Evolutionary conservation across 2,797 vertebrate species (phyloP).

Genomic region (Morelia viridis): DNA sequence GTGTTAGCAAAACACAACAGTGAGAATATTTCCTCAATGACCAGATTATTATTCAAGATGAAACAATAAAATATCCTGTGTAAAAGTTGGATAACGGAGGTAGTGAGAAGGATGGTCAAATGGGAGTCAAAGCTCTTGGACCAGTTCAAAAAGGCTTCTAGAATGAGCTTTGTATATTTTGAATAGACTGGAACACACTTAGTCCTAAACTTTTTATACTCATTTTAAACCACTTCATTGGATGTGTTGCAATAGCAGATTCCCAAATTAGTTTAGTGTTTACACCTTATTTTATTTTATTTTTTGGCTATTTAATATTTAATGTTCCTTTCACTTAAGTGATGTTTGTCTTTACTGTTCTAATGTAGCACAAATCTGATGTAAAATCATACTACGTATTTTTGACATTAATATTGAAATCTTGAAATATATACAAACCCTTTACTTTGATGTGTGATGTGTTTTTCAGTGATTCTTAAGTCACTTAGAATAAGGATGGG

Average conservation of each 20-base stretch:
- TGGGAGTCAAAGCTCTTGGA: constrained; percentile 74
- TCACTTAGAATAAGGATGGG: constrained; percentile 73
- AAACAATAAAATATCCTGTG: constrained; percentile 55
- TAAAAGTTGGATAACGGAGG: constrained; percentile 55
- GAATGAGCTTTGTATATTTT: constrained; percentile 88
- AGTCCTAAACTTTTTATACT: constrained; percentile 92
- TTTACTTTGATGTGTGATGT: constrained; percentile 77
- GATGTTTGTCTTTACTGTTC: constrained; percentile 94
- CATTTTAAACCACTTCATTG: constrained; percentile 95
- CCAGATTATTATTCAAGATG: constrained; percentile 53
- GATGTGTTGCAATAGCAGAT: constrained; percentile 97
- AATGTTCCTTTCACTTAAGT: constrained; percentile 98
- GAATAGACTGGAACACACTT: constrained; percentile 90
- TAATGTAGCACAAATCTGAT: constrained; percentile 96
- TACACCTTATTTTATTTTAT: constrained; percentile 87
- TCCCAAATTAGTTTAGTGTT: constrained; percentile 93
- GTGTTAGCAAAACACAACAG: constrained; percentile 79
- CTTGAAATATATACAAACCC: constrained; percentile 93
- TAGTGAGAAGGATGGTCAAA: constrained; percentile 52
- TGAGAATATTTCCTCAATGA: constrained; percentile 52
- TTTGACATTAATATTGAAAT: constrained; percentile 99
- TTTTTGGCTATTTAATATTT: constrained; percentile 99
- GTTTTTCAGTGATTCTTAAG: constrained; percentile 77
- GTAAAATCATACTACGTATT: constrained; percentile 99
- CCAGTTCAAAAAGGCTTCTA: constrained; percentile 80